Evolutionary conservation across 2,113 vertebrate genomes (phyloP).

Genomic region (Leptobrachium leishanense): DNA sequence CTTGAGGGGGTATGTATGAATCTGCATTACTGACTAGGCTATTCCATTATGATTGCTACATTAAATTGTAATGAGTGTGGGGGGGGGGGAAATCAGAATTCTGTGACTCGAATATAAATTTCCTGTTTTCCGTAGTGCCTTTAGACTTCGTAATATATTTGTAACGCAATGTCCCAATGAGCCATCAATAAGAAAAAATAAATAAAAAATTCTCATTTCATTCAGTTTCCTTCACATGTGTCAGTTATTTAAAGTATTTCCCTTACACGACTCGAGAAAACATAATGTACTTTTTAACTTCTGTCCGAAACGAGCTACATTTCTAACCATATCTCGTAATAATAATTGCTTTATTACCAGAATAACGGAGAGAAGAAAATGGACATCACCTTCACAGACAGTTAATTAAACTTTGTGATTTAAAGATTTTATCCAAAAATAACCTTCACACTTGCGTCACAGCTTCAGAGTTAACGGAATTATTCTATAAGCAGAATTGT

Average conservation of each 20-base stretch:
- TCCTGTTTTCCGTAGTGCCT: too few species aligned
- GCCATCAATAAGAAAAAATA: not conserved
- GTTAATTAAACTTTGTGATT: slow-evolving; percentile 37
- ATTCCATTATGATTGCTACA: too few species aligned
- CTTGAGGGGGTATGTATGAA: too few species aligned
- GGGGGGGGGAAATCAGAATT: too few species aligned
- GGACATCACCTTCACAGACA: slow-evolving; percentile 27
- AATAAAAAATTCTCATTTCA: not conserved
- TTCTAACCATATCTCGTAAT: slow-evolving; percentile 17
- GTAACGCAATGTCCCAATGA: too few species aligned
- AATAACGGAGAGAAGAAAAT: slow-evolving; percentile 3
- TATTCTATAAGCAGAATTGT: not conserved
- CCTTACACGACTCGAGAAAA: not conserved
- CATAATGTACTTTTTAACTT: slow-evolving; percentile 20
- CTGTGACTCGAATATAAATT: too few species aligned
- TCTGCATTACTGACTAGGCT: too few species aligned
- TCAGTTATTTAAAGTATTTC: not conserved
- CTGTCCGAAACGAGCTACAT: not conserved
- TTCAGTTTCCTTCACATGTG: not conserved
- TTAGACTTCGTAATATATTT: too few species aligned
- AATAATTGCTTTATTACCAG: slow-evolving; percentile 30
- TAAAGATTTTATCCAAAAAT: not conserved
- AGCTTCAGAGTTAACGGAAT: slow-evolving; percentile 37
- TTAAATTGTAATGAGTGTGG: too few species aligned
- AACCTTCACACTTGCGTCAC: slow-evolving; percentile 19